Conservation (phyloP, 2,113 vertebrate species). For the Oreochromis niloticus region DNA sequence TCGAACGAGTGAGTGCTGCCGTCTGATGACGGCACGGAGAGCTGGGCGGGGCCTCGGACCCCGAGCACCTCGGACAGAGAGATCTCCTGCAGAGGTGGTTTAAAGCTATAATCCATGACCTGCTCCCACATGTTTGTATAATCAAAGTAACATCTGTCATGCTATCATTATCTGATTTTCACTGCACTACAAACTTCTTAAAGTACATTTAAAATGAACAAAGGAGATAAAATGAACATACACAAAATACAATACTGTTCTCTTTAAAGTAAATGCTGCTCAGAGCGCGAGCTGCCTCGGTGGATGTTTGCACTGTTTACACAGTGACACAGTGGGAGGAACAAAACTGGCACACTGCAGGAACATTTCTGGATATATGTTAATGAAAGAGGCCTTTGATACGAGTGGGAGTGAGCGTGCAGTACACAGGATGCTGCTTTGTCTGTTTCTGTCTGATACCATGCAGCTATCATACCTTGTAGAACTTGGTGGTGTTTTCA, state of each 20-base stretch:
- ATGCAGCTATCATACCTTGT: slow-evolving; percentile 58
- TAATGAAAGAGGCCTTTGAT: not conserved
- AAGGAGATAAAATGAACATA: not conserved
- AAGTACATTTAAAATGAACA: accelerated
- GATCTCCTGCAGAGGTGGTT: slow-evolving; percentile 54
- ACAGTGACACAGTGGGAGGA: not conserved
- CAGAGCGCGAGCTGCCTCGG: not conserved
- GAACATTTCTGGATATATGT: not conserved
- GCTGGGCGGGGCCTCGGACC: slow-evolving; percentile 53
- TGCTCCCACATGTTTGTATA: not conserved
- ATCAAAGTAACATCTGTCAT: not conserved
- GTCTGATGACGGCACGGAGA: not conserved
- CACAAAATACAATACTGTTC: not conserved
- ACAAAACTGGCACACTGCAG: not conserved
- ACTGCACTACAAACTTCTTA: not conserved
- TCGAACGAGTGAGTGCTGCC: slow-evolving; percentile 53
- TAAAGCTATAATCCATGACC: not conserved
- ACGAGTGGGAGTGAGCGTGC: not conserved
- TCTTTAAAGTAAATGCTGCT: not conserved
- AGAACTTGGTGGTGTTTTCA: slow-evolving; percentile 70
- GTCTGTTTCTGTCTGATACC: not conserved
- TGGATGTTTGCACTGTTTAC: not conserved
- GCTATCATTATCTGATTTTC: not conserved
- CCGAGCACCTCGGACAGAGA: slow-evolving; percentile 68
- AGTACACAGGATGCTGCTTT: not conserved